These are phyloP conservation scores for Steinernema carpocapsae DNA, from an alignment of 2,888 invertebrate genomes.

Conservation along the genomic window DNA sequence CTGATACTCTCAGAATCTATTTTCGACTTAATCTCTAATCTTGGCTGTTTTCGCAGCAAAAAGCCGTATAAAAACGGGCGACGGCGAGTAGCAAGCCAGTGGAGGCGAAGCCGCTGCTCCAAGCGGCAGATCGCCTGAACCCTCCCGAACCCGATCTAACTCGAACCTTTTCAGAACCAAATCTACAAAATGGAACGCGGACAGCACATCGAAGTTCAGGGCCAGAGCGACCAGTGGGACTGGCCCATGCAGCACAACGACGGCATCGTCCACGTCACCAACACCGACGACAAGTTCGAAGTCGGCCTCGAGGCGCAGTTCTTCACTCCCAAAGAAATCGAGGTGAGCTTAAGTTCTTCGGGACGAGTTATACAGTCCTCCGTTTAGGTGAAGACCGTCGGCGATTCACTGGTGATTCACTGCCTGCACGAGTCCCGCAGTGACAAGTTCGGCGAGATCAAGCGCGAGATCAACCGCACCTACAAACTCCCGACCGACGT, in stretches of 20 bases:
- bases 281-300: conserved; percentile 40
- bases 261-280: conserved; percentile 40
- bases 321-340: conserved; percentile 42
- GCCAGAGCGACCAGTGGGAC: conserved; percentile 37
- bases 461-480: conserved; percentile 38
- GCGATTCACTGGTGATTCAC: conserved; percentile 36
- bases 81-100: neutral
- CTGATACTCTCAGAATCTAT: conserved; percentile 27
- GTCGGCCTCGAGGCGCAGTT: conserved; percentile 40
- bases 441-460: conserved; percentile 31
- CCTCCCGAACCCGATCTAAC: neutral
- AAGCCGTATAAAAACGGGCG: neutral
- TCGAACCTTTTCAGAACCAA: neutral
- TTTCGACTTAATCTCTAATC: conserved; percentile 19
- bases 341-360: conserved; percentile 10
- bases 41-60: neutral
- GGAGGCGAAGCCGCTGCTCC: neutral
- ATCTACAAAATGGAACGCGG: conserved; percentile 2
- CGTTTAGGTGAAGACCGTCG: conserved; percentile 35
- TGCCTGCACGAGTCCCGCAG: conserved; percentile 32
- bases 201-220: conserved; percentile 1
- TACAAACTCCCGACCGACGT: conserved; percentile 37
- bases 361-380: neutral
- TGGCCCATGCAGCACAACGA: conserved; percentile 43
- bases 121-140: neutral